phyloP scores from a whole-genome alignment of 2,888 invertebrate species.

The Ischnura elegans region DNA sequence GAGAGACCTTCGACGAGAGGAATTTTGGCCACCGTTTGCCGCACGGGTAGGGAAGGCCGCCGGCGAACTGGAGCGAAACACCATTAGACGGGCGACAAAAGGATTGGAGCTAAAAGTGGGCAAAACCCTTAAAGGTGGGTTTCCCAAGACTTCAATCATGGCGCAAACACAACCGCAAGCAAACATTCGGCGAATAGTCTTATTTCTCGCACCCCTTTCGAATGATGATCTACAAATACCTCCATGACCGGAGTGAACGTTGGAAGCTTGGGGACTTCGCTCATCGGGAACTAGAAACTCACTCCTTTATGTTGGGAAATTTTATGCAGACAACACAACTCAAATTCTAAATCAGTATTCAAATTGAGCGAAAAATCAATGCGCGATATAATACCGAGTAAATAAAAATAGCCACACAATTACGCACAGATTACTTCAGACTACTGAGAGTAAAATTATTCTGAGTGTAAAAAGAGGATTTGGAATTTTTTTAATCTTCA shows the following conservation, averaged over 20 bases:
- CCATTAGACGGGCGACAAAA: conserved; percentile 12
- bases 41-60: conserved; percentile 37
- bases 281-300: too few species aligned
- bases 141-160: neutral
- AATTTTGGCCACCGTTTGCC: conserved; percentile 38
- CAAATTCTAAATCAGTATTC: too few species aligned
- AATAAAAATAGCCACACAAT: too few species aligned
- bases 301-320: too few species aligned
- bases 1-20: conserved; percentile 49
- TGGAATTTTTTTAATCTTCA: too few species aligned
- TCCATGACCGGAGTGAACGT: neutral
- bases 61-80: conserved; percentile 58
- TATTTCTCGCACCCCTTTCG: neutral
- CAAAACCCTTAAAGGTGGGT: neutral
- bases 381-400: too few species aligned
- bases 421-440: too few species aligned
- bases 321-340: too few species aligned
- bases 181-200: neutral
- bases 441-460: too few species aligned
- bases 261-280: too few species aligned
- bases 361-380: too few species aligned
- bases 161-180: neutral
- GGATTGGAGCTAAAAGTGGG: neutral
- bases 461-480: too few species aligned
- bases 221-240: neutral